Percentiles rank a stretch among this genome's conserved stretches.
Conservation (phyloP, 2,888 invertebrate species). For the Perithous albicinctus region DNA sequence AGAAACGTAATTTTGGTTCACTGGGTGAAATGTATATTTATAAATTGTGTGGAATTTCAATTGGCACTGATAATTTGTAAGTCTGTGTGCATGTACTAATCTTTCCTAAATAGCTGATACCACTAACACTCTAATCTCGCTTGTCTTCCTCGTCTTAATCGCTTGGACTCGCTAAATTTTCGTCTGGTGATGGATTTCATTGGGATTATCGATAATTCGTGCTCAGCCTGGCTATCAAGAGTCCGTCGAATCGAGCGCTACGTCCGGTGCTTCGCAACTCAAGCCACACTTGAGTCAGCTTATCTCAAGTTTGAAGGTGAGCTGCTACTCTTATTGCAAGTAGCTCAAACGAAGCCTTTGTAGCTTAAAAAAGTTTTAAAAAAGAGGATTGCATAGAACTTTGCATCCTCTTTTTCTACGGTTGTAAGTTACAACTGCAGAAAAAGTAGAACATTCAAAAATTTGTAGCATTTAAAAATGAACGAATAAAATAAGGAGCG, state of each 20-base stretch:
- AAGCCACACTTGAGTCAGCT: constrained; percentile 90
- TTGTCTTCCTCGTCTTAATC: constrained; percentile 59
- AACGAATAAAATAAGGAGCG: neutral
- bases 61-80: too few relatives aligned
- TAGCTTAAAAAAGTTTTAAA: neutral
- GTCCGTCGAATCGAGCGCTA: constrained; percentile 80
- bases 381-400: too few relatives aligned
- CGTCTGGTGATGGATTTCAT: constrained; percentile 69
- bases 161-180: constrained; percentile 68
- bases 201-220: constrained; percentile 60
- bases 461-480: too few relatives aligned
- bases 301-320: constrained; percentile 91
- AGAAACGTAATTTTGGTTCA: too few relatives aligned
- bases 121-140: constrained; percentile 37
- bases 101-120: neutral
- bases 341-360: constrained; percentile 29
- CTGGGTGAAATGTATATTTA: too few relatives aligned
- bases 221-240: constrained; percentile 82
- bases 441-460: too few relatives aligned
- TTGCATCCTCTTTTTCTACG: too few relatives aligned
- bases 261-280: constrained; percentile 84
- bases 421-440: too few relatives aligned
- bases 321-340: constrained; percentile 76
- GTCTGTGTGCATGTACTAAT: constrained; percentile 26
- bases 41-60: too few relatives aligned